Evolutionary conservation across 1,140 invertebrate species (phyloP).

Genomic region (Drosophila leontia): DNA sequence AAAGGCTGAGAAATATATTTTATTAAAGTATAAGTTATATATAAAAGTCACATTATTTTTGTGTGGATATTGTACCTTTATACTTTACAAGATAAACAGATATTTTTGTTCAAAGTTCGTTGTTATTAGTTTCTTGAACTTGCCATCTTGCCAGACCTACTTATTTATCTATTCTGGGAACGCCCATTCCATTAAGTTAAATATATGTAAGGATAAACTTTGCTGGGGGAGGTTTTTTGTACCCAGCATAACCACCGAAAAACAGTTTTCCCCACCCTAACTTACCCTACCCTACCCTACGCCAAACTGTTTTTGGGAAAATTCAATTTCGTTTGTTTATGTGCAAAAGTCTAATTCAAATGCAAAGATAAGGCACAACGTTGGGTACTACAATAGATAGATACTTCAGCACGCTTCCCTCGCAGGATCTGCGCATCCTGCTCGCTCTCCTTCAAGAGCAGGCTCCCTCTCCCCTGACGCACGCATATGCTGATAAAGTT

Average conservation of each 20-base stretch:
- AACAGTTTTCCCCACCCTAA: constrained; percentile 5
- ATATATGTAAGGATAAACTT: constrained; percentile 25
- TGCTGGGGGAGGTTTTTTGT: not conserved
- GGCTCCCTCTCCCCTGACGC: not conserved
- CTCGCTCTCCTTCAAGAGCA: constrained; percentile 4
- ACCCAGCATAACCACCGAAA: not conserved
- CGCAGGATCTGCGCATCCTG: constrained; percentile 8
- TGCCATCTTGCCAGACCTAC: not conserved
- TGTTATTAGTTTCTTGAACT: not conserved
- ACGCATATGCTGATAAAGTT: constrained; percentile 60
- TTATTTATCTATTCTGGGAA: constrained; percentile 9
- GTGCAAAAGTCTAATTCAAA: constrained; percentile 67
- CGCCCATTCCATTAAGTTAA: constrained; percentile 11
- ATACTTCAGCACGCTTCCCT: constrained; percentile 52
- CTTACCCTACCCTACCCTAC: not conserved
- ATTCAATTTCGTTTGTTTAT: constrained; percentile 80
- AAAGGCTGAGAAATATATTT: not conserved
- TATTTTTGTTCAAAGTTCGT: not conserved
- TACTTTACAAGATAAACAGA: not conserved
- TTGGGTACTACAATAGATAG: constrained; percentile 55
- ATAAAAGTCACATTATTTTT: not conserved
- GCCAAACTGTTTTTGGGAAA: constrained; percentile 50
- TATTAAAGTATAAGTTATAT: not conserved
- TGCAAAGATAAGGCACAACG: constrained; percentile 78
- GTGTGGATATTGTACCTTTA: not conserved